These are phyloP conservation scores for Larimichthys crocea DNA, from an alignment of 2,113 vertebrate species.

Conservation along the genomic window DNA sequence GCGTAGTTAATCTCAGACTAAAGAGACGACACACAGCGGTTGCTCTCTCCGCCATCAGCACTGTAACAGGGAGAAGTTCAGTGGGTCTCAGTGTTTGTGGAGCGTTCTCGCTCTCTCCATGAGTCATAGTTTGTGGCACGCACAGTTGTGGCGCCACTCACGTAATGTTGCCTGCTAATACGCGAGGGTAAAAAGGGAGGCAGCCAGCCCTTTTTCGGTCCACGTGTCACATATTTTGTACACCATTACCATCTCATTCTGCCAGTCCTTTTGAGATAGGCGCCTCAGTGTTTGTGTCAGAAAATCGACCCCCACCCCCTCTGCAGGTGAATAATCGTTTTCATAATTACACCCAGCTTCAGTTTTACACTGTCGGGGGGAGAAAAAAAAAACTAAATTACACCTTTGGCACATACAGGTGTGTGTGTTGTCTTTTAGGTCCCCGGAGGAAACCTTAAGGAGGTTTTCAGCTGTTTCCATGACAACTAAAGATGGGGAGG, in stretches of 20 bases:
- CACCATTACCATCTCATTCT: not conserved
- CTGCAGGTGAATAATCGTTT: not conserved
- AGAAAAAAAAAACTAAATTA: not conserved
- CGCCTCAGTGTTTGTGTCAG: not conserved
- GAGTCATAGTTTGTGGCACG: conserved; percentile 69
- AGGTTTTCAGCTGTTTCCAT: conserved; percentile 71
- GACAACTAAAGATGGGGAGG: conserved; percentile 62
- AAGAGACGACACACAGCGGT: not conserved
- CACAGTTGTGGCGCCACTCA: conserved; percentile 56
- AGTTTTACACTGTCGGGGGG: not conserved
- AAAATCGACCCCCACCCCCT: not conserved
- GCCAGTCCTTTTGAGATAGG: not conserved
- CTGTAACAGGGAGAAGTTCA: conserved; percentile 23
- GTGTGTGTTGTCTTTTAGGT: conserved; percentile 46
- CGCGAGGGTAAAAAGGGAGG: conserved; percentile 26
- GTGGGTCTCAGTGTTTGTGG: conserved; percentile 69
- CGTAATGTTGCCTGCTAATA: conserved; percentile 31
- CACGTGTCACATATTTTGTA: conserved; percentile 4
- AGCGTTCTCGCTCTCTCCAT: conserved; percentile 41
- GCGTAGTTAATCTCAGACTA: conserved; percentile 32
- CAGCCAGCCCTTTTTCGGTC: not conserved
- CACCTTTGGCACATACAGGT: conserved; percentile 13
- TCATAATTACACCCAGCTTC: not conserved
- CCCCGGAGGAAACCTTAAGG: conserved; percentile 55
- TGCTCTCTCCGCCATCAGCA: conserved; percentile 4